phyloP scores from a whole-genome alignment of 2,797 vertebrate genomes.

The Pterois miles region DNA sequence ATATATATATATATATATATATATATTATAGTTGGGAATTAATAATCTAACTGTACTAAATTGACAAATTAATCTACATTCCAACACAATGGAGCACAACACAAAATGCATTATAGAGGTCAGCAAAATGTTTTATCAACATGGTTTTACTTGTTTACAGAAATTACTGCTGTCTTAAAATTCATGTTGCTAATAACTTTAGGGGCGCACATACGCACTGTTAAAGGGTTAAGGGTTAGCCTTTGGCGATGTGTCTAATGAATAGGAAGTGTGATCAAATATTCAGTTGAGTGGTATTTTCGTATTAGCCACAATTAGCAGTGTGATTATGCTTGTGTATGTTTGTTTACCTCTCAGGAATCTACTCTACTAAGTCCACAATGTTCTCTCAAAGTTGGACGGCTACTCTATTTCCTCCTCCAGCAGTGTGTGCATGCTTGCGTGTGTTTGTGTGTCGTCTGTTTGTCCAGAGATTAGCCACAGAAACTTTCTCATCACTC shows the following conservation, averaged over 20 bases:
- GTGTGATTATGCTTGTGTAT: constrained; percentile 58
- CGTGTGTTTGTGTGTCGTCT: constrained; percentile 73
- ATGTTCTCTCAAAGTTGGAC: constrained; percentile 68
- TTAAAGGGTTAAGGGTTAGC: not conserved
- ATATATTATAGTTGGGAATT: not conserved
- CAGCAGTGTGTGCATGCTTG: constrained; percentile 68
- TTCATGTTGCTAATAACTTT: not conserved
- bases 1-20: not conserved
- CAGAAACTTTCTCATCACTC: constrained; percentile 83
- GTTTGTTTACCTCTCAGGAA: constrained; percentile 81
- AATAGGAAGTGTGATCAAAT: constrained; percentile 45
- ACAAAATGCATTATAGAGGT: not conserved
- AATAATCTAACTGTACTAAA: not conserved
- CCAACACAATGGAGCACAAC: not conserved
- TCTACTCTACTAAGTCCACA: constrained; percentile 79
- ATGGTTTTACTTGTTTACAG: not conserved
- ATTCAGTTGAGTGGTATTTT: constrained; percentile 63
- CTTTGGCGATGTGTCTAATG: constrained; percentile 14
- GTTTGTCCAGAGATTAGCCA: constrained; percentile 85
- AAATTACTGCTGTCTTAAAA: constrained; percentile 3
- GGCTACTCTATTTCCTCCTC: constrained; percentile 59
- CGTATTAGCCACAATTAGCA: constrained; percentile 60
- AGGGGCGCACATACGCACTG: not conserved
- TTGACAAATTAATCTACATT: not conserved
- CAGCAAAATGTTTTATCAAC: not conserved